Evolutionary conservation across 2,113 vertebrate species (phyloP).

Genomic region (Sorex fumeus): DNA sequence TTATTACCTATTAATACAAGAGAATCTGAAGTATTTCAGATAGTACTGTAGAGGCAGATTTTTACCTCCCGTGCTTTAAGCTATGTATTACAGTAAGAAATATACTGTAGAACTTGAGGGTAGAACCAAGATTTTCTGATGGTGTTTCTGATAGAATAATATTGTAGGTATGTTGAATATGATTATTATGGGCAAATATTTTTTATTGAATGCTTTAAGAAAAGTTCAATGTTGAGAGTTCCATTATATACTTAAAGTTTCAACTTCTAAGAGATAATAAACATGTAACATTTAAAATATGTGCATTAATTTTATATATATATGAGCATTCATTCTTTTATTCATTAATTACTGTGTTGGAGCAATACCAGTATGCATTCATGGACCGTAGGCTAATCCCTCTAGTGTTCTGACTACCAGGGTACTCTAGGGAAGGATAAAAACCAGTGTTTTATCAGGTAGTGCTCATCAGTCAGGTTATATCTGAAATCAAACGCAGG

Average conservation of each 20-base stretch:
- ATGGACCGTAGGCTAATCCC: too few relatives aligned
- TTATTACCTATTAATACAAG: not conserved
- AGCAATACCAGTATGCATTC: too few relatives aligned
- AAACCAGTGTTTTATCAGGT: too few relatives aligned
- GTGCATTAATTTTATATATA: too few relatives aligned
- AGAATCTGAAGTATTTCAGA: not conserved
- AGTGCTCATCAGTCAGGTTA: too few relatives aligned
- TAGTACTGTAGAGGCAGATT: not conserved
- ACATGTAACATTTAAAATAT: not conserved
- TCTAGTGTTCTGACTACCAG: too few relatives aligned
- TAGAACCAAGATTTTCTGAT: not conserved
- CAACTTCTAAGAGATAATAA: not conserved
- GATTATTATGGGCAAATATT: not conserved
- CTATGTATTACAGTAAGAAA: not conserved
- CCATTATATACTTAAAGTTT: not conserved
- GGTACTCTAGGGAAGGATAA: too few relatives aligned
- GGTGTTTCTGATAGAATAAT: not conserved
- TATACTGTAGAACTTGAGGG: not conserved
- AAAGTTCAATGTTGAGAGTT: not conserved
- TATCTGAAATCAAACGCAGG: too few relatives aligned
- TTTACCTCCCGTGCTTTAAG: not conserved
- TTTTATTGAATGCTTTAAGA: not conserved
- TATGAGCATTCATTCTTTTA: too few relatives aligned
- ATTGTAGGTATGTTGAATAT: not conserved
- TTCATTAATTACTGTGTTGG: too few relatives aligned